phyloP scores from a whole-genome alignment of 2,888 invertebrate genomes.

The Macaria notata region DNA sequence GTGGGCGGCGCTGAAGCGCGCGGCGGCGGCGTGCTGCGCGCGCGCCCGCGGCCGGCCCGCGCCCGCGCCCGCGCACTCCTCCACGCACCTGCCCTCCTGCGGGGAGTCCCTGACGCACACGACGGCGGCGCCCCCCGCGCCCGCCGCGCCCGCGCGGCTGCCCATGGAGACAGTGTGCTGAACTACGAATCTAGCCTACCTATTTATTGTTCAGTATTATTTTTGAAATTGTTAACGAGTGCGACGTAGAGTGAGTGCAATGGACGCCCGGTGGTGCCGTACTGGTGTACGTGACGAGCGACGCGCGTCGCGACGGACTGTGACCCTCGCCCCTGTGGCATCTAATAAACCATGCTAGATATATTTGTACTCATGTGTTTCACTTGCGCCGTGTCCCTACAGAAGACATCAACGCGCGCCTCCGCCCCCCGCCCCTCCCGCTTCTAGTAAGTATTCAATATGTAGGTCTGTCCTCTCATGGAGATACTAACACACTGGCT shows the following conservation, averaged over 20 bases:
- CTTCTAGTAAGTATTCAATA: too few relatives aligned
- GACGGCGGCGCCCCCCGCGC: constrained; percentile 86
- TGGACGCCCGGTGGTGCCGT: too few relatives aligned
- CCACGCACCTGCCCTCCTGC: constrained; percentile 91
- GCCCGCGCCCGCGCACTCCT: constrained; percentile 82
- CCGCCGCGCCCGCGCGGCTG: constrained; percentile 75
- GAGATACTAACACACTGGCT: too few relatives aligned
- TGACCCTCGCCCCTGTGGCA: neutral
- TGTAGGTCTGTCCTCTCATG: too few relatives aligned
- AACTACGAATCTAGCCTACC: constrained; percentile 39
- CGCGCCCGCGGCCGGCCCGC: constrained; percentile 75
- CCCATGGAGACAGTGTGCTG: constrained; percentile 85
- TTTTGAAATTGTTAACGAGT: constrained; percentile 64
- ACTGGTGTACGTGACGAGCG: constrained; percentile 8
- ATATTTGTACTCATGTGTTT: too few relatives aligned
- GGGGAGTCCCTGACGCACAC: constrained; percentile 89
- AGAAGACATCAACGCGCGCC: too few relatives aligned
- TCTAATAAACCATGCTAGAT: neutral
- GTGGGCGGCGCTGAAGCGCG: constrained; percentile 67
- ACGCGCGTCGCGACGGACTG: constrained; percentile 14
- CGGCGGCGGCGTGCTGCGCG: constrained; percentile 75
- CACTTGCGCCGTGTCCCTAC: too few relatives aligned
- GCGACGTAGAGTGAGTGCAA: constrained; percentile 41
- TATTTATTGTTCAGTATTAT: constrained; percentile 76
- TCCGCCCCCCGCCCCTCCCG: too few relatives aligned